These are phyloP conservation scores for Halocynthia aurantium DNA, from an alignment of 23 tunicate species.

Conservation along the genomic window DNA sequence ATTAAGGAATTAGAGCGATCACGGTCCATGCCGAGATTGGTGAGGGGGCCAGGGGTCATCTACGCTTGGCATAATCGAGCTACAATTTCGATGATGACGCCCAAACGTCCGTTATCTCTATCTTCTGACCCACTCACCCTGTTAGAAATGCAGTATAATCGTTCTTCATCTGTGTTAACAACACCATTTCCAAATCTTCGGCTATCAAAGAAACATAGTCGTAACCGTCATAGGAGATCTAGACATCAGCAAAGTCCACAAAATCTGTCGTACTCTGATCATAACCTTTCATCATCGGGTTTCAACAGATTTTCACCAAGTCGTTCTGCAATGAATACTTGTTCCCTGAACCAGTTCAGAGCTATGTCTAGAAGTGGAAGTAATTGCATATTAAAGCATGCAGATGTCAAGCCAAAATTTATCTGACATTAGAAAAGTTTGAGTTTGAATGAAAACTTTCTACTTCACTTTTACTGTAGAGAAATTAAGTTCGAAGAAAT, in stretches of 20 bases:
- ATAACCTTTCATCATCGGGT: no score
- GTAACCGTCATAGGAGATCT: not conserved
- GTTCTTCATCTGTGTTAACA: constrained; percentile 3
- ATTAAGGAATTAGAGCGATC: not conserved
- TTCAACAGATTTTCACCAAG: no score
- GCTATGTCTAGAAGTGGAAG: not conserved
- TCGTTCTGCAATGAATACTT: not conserved
- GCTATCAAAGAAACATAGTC: not conserved
- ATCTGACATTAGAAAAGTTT: no score
- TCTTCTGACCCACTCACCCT: constrained; percentile 5
- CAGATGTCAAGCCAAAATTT: not conserved
- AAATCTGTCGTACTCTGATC: not conserved
- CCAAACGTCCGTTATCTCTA: constrained; percentile 2
- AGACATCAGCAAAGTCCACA: constrained; percentile 1
- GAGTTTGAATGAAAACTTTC: no score
- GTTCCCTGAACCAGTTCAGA: not conserved
- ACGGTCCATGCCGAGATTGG: not conserved
- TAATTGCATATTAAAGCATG: constrained; percentile 7
- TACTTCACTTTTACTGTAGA: no score
- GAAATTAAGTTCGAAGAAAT: no score
- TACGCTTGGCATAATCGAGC: constrained; percentile 9
- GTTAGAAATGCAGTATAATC: constrained; percentile 8
- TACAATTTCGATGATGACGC: constrained; percentile 2
- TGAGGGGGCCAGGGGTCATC: constrained; percentile 1
- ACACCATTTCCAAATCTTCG: not conserved